Percentiles rank a stretch among this genome's conserved stretches.
phyloP scores from a whole-genome alignment of 2,888 invertebrate species.

The Melangyna quadrimaculata region DNA sequence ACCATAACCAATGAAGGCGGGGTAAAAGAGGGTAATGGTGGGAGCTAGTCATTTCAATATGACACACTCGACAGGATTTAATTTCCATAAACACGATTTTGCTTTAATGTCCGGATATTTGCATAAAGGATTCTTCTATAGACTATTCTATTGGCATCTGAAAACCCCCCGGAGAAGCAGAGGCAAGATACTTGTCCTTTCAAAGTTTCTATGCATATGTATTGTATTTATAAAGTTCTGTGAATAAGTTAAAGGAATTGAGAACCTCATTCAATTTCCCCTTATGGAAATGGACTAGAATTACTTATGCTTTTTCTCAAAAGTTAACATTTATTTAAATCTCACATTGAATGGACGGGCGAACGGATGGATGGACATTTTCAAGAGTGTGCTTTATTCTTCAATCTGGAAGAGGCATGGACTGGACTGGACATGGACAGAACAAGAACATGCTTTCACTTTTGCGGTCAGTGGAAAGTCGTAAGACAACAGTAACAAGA shows the following conservation, averaged over 20 bases:
- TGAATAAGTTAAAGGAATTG: slow-evolving; percentile 56
- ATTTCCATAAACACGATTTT: slow-evolving; percentile 72
- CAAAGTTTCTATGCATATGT: not conserved
- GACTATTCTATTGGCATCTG: slow-evolving; percentile 19
- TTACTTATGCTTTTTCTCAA: slow-evolving; percentile 69
- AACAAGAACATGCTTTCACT: slow-evolving; percentile 24
- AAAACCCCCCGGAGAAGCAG: slow-evolving; percentile 24
- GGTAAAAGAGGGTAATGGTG: slow-evolving; percentile 26
- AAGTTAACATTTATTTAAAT: slow-evolving; percentile 71
- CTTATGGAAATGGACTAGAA: slow-evolving; percentile 66
- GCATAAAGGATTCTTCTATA: slow-evolving; percentile 67
- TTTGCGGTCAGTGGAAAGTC: slow-evolving; percentile 4
- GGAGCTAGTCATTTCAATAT: slow-evolving; percentile 65
- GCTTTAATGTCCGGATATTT: slow-evolving; percentile 69
- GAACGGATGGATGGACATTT: slow-evolving; percentile 14
- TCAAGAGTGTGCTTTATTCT: slow-evolving; percentile 8
- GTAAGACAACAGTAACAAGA: slow-evolving; percentile 9
- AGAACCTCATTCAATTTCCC: slow-evolving; percentile 64
- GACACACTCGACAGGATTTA: slow-evolving; percentile 71
- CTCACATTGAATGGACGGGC: slow-evolving; percentile 44
- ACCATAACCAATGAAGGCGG: slow-evolving; percentile 44
- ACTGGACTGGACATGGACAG: not conserved
- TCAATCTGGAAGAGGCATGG: not conserved
- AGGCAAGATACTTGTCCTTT: slow-evolving; percentile 32
- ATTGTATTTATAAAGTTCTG: slow-evolving; percentile 22